Base-by-base conservation (phyloP, 1,140 invertebrate species). In the Himalopsyche phryganea region DNA sequence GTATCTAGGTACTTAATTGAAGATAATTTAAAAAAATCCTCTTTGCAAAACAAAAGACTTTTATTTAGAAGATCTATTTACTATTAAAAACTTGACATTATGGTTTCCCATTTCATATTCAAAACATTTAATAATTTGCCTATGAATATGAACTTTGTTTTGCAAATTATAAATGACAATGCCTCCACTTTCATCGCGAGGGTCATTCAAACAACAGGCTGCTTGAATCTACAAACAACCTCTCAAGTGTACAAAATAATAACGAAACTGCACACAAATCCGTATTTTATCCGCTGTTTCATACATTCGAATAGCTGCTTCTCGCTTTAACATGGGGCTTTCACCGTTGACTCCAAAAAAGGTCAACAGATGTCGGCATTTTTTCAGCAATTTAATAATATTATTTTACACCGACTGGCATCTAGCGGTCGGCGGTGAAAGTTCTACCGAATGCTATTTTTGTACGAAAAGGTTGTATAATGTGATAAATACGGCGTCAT, bases 381-480 rank as follows among this genome's bases (percentile, higher is more conserved):
- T 48, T 33, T 49, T 42, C 32, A 33, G 10, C 2, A 14, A 17
- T 23, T 14, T 42, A 28, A 42, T 23, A 13, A 1, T 18, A 40
- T 46, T 20, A 55, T 14, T 36, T 38, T 38, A 36, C 52, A 46
- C 33, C 44, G 6, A 14, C 42, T 48, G 46, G 35, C 54, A 56
- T 56, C 54, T 56, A 44, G 54, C 54, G 54, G 46, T 42, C 4
- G 36, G 18, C 2, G 19, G 10, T 15, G 19, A 41, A 56, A 56
- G 54, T 46, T 56, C 45, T 50, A 36, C 23, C 5, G 14, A 14
- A 20, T 17, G 9, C 35, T 6, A 15, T 10, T 13, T 14, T 3
- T 28, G 23, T 28, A 28, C 15, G 20, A 54, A 57, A 61, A 54
- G 60, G 60, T 62, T 62, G 45, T 44, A 55, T 32, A 46, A 51